Conservation (phyloP, 1,140 invertebrate species). For the Penaeus japonicus region DNA sequence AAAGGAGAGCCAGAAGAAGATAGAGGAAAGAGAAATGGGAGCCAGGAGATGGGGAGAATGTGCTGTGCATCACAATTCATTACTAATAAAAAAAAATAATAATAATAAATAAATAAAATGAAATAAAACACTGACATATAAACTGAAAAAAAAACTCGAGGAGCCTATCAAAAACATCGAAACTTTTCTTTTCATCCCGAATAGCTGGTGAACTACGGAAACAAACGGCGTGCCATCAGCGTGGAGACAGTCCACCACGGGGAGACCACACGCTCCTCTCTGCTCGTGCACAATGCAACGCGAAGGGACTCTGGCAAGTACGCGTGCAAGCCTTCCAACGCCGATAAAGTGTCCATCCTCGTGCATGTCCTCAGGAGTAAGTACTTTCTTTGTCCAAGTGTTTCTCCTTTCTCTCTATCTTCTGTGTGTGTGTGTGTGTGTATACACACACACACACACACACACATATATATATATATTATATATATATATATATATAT, state of each 20-base stretch:
- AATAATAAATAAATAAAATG: too few species aligned
- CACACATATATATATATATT: too few species aligned
- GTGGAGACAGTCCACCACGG: slow-evolving; percentile 44
- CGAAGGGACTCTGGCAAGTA: slow-evolving; percentile 52
- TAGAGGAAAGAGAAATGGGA: too few species aligned
- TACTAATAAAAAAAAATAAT: too few species aligned
- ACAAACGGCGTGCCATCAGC: slow-evolving; percentile 40
- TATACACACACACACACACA: too few species aligned
- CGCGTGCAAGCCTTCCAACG: slow-evolving; percentile 54
- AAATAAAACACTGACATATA: too few species aligned
- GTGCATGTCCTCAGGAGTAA: slow-evolving; percentile 56
- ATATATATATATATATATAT: too few species aligned
- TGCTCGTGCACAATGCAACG: slow-evolving; percentile 51
- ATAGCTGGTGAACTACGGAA: slow-evolving; percentile 57
- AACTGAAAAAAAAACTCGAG: not conserved
- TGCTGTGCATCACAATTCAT: too few species aligned
- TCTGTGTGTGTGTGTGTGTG: too few species aligned
- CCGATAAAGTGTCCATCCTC: slow-evolving; percentile 40
- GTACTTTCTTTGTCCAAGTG: not conserved
- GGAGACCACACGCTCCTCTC: slow-evolving; percentile 49
- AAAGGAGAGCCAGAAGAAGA: too few species aligned
- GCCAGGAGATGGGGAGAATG: too few species aligned
- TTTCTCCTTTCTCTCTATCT: too few species aligned
- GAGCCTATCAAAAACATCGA: not conserved
- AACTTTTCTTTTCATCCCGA: not conserved